A percentile compares a stretch with the other conserved stretches of the same genome.
phyloP scores from a whole-genome alignment of 2,113 vertebrate species.

The Eubucco bourcierii region DNA sequence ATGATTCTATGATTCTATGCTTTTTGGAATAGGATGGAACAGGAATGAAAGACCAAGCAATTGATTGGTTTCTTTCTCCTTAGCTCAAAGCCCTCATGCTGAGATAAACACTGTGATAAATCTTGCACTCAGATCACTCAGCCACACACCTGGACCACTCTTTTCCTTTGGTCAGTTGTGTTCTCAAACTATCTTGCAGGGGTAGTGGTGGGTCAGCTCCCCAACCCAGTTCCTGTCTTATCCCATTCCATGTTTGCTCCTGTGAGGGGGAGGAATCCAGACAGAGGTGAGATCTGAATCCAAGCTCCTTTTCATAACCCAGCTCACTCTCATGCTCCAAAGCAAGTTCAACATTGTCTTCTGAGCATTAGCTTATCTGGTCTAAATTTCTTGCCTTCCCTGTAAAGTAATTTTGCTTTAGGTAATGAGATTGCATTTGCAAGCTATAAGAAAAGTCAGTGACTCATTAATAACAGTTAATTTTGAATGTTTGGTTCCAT shows the following conservation, averaged over 20 bases:
- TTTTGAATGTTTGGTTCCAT: constrained; percentile 15
- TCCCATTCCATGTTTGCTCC: background rate
- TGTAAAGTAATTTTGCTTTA: background rate
- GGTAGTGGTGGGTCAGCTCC: background rate
- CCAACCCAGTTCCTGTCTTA: background rate
- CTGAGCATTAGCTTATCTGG: background rate
- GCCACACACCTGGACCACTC: background rate
- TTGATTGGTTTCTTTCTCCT: background rate
- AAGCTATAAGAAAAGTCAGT: constrained; percentile 18
- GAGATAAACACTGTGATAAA: background rate
- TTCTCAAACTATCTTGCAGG: background rate
- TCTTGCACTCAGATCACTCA: background rate
- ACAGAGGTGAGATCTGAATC: background rate
- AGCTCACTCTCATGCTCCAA: background rate
- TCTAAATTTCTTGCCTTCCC: background rate
- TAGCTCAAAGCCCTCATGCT: background rate
- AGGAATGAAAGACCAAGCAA: background rate
- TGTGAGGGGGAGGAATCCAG: background rate
- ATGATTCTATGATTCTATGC: too few species aligned
- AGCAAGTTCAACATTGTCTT: background rate
- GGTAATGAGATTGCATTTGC: background rate
- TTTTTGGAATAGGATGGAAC: background rate
- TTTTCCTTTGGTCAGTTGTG: background rate
- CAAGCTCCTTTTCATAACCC: background rate
- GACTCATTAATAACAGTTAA: background rate